Evolutionary conservation across 1,140 invertebrate genomes (phyloP).

Genomic region (Heliconius melpomene): DNA sequence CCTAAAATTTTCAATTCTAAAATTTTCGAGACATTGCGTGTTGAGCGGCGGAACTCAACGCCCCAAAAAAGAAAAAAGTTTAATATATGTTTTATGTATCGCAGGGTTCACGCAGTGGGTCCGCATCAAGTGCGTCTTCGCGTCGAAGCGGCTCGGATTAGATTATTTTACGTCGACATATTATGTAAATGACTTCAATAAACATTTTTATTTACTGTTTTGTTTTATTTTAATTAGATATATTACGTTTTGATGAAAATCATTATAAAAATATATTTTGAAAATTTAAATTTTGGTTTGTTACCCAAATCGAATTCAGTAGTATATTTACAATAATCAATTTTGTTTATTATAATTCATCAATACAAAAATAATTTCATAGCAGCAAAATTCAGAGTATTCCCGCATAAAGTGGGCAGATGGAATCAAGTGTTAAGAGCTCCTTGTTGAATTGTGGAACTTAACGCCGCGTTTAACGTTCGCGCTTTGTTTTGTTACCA

Average conservation of each 20-base stretch:
- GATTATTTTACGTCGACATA: slow-evolving; percentile 9
- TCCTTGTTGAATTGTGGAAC: too few species aligned
- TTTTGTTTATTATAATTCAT: too few species aligned
- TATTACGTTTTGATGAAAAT: too few species aligned
- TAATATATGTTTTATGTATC: slow-evolving; percentile 26
- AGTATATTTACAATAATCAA: too few species aligned
- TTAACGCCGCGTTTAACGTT: neutral
- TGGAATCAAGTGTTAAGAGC: too few species aligned
- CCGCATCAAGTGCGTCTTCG: slow-evolving; percentile 70
- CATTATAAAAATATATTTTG: too few species aligned
- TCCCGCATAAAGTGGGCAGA: neutral
- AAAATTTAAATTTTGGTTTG: too few species aligned
- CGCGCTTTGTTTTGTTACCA: neutral
- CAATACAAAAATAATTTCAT: too few species aligned
- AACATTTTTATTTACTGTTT: neutral
- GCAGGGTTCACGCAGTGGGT: slow-evolving; percentile 71
- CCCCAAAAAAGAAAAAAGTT: neutral
- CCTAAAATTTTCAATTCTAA: too few species aligned
- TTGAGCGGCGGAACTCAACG: neutral
- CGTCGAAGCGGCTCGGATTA: slow-evolving; percentile 66
- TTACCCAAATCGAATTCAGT: too few species aligned
- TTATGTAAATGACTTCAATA: slow-evolving; percentile 17
- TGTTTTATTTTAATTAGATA: neutral
- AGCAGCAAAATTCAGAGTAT: too few species aligned
- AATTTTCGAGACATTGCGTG: neutral